Evolutionary conservation across 2,888 invertebrate genomes (phyloP).

Genomic region (Syrphus vitripennis): DNA sequence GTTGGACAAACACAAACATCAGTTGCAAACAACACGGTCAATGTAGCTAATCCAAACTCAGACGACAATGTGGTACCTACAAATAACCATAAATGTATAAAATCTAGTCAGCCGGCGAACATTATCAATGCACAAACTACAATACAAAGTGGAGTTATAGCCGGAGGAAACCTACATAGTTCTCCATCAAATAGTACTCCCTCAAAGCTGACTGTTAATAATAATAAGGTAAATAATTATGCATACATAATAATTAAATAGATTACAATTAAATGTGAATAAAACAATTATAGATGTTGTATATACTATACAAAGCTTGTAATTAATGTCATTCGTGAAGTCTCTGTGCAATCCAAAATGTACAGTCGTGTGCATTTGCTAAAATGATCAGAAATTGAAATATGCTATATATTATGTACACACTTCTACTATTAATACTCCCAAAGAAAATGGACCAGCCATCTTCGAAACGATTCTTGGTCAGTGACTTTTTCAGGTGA

Average conservation of each 20-base stretch:
- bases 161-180: conserved; percentile 50
- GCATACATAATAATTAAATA: not conserved
- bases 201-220: conserved; percentile 65
- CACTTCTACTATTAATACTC: too few species aligned
- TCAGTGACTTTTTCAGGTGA: too few species aligned
- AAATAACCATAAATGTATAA: conserved; percentile 59
- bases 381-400: too few species aligned
- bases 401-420: too few species aligned
- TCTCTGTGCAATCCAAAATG: too few species aligned
- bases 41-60: conserved; percentile 78
- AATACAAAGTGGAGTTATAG: conserved; percentile 61
- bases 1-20: conserved; percentile 84
- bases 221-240: conserved; percentile 64
- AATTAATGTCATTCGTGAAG: too few species aligned
- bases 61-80: conserved; percentile 49
- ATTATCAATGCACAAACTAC: conserved; percentile 58
- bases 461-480: too few species aligned
- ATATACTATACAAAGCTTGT: too few species aligned
- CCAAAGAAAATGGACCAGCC: too few species aligned
- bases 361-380: too few species aligned
- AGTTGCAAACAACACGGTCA: conserved; percentile 76
- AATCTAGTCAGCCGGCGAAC: conserved; percentile 50
- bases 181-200: conserved; percentile 54
- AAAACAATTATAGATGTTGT: too few species aligned
- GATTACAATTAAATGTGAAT: too few species aligned